phyloP scores from a whole-genome alignment of 2,888 invertebrate genomes.

The Stenchaetothrips biformis region DNA sequence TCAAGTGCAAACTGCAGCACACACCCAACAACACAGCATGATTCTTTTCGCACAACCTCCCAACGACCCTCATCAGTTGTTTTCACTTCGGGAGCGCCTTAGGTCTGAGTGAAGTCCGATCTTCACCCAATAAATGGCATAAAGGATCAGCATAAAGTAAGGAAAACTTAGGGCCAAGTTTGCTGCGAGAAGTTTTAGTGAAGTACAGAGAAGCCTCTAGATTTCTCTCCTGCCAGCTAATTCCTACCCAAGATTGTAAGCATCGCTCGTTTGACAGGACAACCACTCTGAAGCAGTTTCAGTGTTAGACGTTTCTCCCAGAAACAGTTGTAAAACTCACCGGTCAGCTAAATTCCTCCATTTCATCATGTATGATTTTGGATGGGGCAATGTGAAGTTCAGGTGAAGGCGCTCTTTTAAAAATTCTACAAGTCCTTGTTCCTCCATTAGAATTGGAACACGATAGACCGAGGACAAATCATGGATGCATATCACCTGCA shows the following conservation, averaged over 20 bases:
- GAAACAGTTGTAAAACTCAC: constrained; percentile 40
- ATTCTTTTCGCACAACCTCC: constrained; percentile 12
- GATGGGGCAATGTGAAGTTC: constrained; percentile 58
- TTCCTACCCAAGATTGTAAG: not conserved
- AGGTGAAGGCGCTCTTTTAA: constrained; percentile 76
- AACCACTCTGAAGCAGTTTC: not conserved
- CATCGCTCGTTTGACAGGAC: not conserved
- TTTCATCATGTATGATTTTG: constrained; percentile 70
- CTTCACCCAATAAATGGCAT: not conserved
- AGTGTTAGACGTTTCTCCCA: not conserved
- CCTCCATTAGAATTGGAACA: constrained; percentile 90
- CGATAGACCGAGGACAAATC: constrained; percentile 93
- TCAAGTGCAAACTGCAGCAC: not conserved
- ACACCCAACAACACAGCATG: constrained; percentile 17
- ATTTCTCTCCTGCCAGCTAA: not conserved
- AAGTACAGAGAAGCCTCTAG: not conserved
- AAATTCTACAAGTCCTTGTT: constrained; percentile 81
- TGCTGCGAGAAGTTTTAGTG: too few species aligned
- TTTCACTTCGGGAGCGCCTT: not conserved
- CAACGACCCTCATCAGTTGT: not conserved
- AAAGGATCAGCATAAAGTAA: not conserved
- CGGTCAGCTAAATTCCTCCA: constrained; percentile 85
- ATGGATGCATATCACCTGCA: constrained; percentile 43
- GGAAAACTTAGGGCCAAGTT: too few species aligned
- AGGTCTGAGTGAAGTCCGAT: not conserved